These are phyloP conservation scores for Hypomecis atomaria DNA, from an alignment of 2,888 invertebrate genomes.

Conservation along the genomic window DNA sequence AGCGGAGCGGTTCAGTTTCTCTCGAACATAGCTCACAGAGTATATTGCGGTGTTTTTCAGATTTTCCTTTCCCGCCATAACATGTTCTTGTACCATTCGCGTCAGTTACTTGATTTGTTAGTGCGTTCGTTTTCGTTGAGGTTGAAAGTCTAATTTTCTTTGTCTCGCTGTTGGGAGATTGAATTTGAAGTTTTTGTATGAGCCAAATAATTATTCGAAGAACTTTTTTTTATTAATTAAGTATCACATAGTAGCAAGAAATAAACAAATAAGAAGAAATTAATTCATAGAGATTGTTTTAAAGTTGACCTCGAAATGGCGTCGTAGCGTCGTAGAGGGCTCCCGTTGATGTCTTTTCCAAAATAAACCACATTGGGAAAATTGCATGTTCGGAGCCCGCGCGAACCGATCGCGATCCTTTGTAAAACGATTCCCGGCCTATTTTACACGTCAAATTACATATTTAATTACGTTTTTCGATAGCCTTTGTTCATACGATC, in stretches of 20 bases:
- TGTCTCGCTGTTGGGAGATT: slow-evolving; percentile 1
- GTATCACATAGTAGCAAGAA: not conserved
- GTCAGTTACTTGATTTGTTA: slow-evolving; percentile 44
- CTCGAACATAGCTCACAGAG: slow-evolving; percentile 61
- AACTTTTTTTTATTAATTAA: not conserved
- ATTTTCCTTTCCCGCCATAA: slow-evolving; percentile 64
- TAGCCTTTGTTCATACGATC: slow-evolving; percentile 19
- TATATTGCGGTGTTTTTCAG: slow-evolving; percentile 64
- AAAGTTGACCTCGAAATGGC: slow-evolving; percentile 23
- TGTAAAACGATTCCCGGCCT: slow-evolving; percentile 13
- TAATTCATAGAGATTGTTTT: slow-evolving; percentile 1
- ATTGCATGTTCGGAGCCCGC: slow-evolving; percentile 14
- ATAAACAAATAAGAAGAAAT: not conserved
- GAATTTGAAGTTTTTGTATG: not conserved
- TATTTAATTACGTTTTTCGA: slow-evolving; percentile 19
- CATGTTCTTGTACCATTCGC: slow-evolving; percentile 60
- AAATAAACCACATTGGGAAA: slow-evolving; percentile 45
- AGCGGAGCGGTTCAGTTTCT: slow-evolving; percentile 69
- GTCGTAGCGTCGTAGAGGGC: slow-evolving; percentile 49
- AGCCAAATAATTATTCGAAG: not conserved
- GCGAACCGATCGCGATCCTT: not conserved
- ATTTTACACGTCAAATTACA: slow-evolving; percentile 21
- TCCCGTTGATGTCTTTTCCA: slow-evolving; percentile 60
- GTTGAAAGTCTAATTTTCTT: slow-evolving; percentile 20
- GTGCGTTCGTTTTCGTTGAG: slow-evolving; percentile 35